These are phyloP conservation scores for Piliocolobus tephrosceles DNA, from an alignment of 2,113 vertebrate genomes.

Conservation along the genomic window DNA sequence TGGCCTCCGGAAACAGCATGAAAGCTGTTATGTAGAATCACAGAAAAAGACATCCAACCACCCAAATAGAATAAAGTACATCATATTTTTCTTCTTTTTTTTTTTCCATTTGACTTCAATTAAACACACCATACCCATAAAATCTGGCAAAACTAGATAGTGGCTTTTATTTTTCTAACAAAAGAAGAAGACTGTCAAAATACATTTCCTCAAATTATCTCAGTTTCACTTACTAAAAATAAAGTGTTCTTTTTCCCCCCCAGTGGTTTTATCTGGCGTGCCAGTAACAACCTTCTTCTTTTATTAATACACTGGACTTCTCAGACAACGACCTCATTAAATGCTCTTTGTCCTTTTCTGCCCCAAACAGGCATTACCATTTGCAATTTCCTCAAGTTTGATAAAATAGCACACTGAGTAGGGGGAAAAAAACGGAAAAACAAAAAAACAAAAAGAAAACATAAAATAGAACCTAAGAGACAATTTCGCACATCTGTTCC, in stretches of 20 bases:
- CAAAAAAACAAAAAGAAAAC: not conserved
- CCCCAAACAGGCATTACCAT: not conserved
- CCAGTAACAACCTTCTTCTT: not conserved
- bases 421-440: not conserved
- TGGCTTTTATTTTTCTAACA: not conserved
- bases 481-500: constrained; percentile 86
- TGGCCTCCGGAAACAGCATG: not conserved
- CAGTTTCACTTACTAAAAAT: not conserved
- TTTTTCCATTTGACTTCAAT: not conserved
- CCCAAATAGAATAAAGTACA: not conserved
- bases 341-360: not conserved
- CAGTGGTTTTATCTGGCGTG: not conserved
- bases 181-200: not conserved
- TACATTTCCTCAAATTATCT: not conserved
- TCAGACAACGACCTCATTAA: not conserved
- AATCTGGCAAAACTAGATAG: not conserved
- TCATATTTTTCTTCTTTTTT: not conserved
- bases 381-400: constrained; percentile 8
- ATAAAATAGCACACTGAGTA: constrained; percentile 30
- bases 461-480: constrained; percentile 73
- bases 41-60: not conserved
- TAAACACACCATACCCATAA: not conserved
- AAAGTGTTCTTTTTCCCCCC: not conserved
- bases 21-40: not conserved
- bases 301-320: constrained; percentile 49